Evolutionary conservation across 1,140 invertebrate genomes (phyloP), one percentile per base, ranked within the genome.

Genomic region (Steinernema feltiae): DNA sequence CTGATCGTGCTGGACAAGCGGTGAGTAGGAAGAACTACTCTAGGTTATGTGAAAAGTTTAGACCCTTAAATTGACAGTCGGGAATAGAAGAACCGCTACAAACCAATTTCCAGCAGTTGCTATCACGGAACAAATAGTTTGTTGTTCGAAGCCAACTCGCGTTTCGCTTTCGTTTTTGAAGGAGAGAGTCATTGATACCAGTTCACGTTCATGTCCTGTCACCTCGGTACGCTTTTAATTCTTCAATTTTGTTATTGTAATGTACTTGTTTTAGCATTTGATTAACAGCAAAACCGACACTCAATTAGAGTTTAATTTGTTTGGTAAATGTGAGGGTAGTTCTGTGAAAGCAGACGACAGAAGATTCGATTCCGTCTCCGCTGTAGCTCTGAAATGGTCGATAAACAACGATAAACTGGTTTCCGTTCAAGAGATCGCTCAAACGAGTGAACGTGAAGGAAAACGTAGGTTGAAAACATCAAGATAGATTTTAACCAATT

Each of bases 21-120:
- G 72, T 73, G 24, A 71, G 30, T 71, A 72, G 7, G 18, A 7
- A 29, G 7, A 31, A 71, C n/a, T 27, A 2, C 27, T 69, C 72
- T 69, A 30, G 15, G 7, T 69, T 21, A 12, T 71, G 21, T 71
- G n/a, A n/a, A n/a, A n/a, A n/a, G 1, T 71, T 12, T 30, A 71
- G 70, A 69, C 30, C 21, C n/a, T 79, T 15, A 63, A 29, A 27
- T 30, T 79, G 1, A 21, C 21, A 1, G 74, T 79, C 30, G 78
- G 78, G 2, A 79, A 79, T 32, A 7, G 32, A 2, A 78, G 70
- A 29, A 70, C 72, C 1, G 30, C 77, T 21, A 70, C 79, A 15
- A 81, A 81, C 21, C 80, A 48, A 0, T 48, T 82, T 12, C 78
- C 78, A n/a, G 78, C 72, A 12, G 30, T 35, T 18, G 78, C 75